Conservation (phyloP, 2,113 vertebrate genomes). For the Pomatorhinus ruficollis region DNA sequence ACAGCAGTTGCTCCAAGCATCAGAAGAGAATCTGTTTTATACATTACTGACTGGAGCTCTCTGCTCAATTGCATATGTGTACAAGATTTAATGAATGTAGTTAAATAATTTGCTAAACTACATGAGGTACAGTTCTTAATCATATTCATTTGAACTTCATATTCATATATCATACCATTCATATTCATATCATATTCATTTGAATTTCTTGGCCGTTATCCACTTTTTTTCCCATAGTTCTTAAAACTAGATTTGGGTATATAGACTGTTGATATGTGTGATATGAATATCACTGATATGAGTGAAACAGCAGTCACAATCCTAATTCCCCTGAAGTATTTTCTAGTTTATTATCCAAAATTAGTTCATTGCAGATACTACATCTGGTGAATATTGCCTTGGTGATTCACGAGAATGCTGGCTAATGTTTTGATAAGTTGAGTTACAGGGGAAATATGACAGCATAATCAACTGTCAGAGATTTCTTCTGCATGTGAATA, state of each 20-base stretch:
- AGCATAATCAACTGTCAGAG: conserved; percentile 31
- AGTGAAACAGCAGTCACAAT: background rate
- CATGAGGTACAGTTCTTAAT: background rate
- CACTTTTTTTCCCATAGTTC: background rate
- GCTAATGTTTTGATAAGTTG: conserved; percentile 14
- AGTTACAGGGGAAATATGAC: conserved; percentile 3
- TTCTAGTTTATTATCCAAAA: conserved; percentile 3
- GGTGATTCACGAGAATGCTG: background rate
- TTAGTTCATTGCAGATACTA: background rate
- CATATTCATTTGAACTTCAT: background rate
- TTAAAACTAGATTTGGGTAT: background rate
- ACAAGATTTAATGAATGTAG: background rate
- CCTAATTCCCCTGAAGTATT: background rate
- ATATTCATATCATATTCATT: background rate
- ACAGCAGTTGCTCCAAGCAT: background rate
- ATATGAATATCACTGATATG: background rate
- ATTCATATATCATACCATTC: background rate
- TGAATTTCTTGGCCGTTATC: background rate
- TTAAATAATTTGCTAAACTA: background rate
- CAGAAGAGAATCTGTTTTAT: background rate
- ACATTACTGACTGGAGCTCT: background rate
- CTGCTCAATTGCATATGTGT: background rate
- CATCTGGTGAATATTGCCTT: background rate
- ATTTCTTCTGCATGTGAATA: background rate
- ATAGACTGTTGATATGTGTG: background rate